Percentiles rank a stretch among this genome's conserved stretches.
Conservation (phyloP, 2,888 invertebrate species). For the Stomorhina lunata region DNA sequence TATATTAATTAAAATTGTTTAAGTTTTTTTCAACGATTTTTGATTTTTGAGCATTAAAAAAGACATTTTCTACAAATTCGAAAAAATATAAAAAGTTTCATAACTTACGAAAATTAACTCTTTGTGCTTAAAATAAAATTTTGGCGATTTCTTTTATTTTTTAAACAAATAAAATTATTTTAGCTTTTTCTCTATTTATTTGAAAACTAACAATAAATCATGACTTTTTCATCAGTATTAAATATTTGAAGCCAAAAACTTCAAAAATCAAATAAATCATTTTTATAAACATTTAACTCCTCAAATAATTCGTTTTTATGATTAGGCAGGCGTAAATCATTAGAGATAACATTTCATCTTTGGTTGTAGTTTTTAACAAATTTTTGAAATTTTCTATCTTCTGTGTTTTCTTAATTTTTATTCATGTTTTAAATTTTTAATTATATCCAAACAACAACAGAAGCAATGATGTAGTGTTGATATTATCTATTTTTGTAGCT, state of each 20-base stretch:
- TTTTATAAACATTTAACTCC: conserved; percentile 50
- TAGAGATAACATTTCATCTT: conserved; percentile 31
- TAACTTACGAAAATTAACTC: too few species aligned
- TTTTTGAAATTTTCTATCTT: not conserved
- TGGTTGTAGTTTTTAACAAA: not conserved
- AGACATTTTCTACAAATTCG: too few species aligned
- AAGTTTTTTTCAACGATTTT: not conserved
- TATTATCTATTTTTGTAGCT: conserved; percentile 29
- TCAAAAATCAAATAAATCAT: not conserved
- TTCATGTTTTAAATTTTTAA: conserved; percentile 31
- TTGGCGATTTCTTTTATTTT: too few species aligned
- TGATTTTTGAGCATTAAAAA: conserved; percentile 10
- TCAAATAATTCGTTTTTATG: conserved; percentile 26
- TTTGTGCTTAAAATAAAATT: too few species aligned
- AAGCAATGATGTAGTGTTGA: conserved; percentile 5
- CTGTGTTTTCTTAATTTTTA: not conserved
- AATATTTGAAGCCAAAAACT: not conserved
- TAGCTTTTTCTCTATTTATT: too few species aligned
- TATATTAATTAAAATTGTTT: conserved; percentile 29
- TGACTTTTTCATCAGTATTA: not conserved
- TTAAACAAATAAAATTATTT: too few species aligned
- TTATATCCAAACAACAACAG: conserved; percentile 32
- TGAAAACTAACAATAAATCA: not conserved
- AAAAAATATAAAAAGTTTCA: too few species aligned
- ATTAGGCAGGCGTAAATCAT: conserved; percentile 1